Evolutionary conservation across 2,113 vertebrate genomes (phyloP).

Genomic region (Mesoclemmys tuberculata): DNA sequence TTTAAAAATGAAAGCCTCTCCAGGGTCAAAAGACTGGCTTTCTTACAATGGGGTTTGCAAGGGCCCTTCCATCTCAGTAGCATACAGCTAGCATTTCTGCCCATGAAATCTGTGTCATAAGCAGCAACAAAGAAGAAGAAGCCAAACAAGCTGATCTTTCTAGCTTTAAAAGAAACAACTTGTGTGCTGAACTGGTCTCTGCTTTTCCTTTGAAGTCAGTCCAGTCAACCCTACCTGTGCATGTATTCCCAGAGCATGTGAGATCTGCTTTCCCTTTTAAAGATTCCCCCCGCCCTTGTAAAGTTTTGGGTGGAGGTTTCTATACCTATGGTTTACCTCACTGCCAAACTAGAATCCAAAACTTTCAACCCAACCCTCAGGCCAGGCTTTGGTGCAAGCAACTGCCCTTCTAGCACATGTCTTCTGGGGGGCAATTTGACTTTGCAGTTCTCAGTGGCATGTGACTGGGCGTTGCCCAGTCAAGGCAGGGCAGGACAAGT

Average conservation of each 20-base stretch:
- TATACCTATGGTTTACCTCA: neutral
- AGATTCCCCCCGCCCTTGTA: neutral
- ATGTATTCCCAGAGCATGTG: neutral
- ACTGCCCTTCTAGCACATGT: neutral
- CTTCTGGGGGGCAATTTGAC: neutral
- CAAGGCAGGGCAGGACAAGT: neutral
- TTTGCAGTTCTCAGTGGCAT: neutral
- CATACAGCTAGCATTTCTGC: neutral
- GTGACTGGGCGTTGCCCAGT: neutral
- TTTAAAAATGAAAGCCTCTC: neutral
- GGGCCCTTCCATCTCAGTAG: neutral
- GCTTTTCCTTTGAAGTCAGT: neutral
- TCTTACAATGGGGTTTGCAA: accelerated
- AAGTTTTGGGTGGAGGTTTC: neutral
- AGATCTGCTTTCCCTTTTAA: neutral
- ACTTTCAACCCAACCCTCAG: neutral
- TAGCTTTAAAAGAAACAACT: neutral
- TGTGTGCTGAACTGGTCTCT: neutral
- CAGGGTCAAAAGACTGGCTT: accelerated
- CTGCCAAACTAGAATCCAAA: neutral
- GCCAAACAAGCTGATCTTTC: neutral
- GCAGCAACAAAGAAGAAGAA: neutral
- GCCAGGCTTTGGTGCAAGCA: neutral
- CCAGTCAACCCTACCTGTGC: neutral
- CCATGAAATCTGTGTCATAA: neutral